phyloP scores from a whole-genome alignment of 1,140 invertebrate species.

The Trypoxylus dichotomus region DNA sequence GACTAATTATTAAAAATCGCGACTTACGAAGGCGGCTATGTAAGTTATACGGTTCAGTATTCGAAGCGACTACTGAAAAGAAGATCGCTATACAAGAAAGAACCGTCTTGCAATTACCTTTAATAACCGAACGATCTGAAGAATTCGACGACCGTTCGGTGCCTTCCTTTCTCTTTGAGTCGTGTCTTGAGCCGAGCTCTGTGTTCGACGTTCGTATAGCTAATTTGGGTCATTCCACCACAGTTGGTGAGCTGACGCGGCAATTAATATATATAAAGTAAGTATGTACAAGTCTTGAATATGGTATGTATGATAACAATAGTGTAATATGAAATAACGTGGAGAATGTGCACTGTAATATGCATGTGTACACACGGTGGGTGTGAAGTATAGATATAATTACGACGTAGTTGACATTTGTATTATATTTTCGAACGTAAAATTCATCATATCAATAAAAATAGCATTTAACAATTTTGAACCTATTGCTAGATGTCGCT shows the following conservation, averaged over 20 bases:
- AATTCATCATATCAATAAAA: no score
- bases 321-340: no score
- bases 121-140: slow-evolving; percentile 18
- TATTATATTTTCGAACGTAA: no score
- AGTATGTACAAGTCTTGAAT: neutral
- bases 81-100: neutral
- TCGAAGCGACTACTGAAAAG: neutral
- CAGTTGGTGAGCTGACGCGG: neutral
- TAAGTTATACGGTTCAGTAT: neutral
- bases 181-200: neutral
- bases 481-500: no score
- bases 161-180: neutral
- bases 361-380: no score
- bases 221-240: slow-evolving; percentile 31
- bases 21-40: neutral
- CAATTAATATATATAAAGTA: neutral
- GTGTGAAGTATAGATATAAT: no score
- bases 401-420: no score
- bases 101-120: slow-evolving; percentile 10
- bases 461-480: no score
- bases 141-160: slow-evolving; percentile 23
- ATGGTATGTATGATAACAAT: no score
- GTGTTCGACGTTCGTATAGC: neutral
- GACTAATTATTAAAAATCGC: neutral
- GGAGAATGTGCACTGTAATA: no score